These are phyloP conservation scores for Phengaris alcon DNA, from an alignment of 2,888 invertebrate species.

Conservation along the genomic window DNA sequence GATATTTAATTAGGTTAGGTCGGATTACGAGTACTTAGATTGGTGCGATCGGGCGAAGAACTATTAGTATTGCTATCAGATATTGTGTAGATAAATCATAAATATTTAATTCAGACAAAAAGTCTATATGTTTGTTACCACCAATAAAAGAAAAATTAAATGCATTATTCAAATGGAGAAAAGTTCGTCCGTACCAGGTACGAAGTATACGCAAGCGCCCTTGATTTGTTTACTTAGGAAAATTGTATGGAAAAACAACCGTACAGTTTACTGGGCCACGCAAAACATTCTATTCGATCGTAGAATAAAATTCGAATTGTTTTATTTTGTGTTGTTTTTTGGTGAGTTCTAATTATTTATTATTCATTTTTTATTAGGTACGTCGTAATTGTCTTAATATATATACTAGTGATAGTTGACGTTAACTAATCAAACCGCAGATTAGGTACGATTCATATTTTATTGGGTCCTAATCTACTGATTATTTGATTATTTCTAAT, in stretches of 20 bases:
- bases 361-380: no score
- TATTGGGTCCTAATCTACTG: no score
- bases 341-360: neutral
- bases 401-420: no score
- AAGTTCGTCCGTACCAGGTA: conserved; percentile 2
- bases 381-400: no score
- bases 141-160: neutral
- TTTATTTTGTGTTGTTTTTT: neutral
- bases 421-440: no score
- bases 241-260: neutral
- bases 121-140: neutral
- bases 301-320: conserved; percentile 7
- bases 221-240: conserved; percentile 2
- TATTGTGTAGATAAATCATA: no score
- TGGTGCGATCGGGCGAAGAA: neutral
- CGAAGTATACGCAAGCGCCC: conserved; percentile 6
- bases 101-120: no score
- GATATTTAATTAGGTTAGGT: neutral
- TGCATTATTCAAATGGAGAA: conserved; percentile 8
- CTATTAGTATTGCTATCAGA: neutral
- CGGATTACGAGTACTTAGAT: neutral
- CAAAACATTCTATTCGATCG: neutral
- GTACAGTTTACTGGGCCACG: neutral
- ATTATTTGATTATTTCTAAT: no score
- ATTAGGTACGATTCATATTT: no score